Evolutionary conservation across 2,797 vertebrate species (phyloP).

Genomic region (Martes flavigula): DNA sequence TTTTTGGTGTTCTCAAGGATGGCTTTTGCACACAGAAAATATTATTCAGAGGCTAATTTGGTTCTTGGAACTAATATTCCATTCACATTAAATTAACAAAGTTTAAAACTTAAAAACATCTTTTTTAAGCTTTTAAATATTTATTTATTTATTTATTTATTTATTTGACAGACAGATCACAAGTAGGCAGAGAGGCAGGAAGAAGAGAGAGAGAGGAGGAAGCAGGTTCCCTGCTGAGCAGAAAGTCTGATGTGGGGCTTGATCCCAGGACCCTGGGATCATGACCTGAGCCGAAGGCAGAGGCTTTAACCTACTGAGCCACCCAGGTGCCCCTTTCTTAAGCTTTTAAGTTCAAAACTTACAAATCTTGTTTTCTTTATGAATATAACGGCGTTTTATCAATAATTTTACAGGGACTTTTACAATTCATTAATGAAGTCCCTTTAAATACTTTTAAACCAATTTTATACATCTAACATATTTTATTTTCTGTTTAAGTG

Average conservation of each 20-base stretch:
- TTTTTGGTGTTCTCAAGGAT: conserved; percentile 53
- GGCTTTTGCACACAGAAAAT: conserved; percentile 63
- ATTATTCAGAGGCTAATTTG: conserved; percentile 66
- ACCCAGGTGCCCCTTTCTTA: neutral
- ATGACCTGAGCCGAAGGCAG: no score
- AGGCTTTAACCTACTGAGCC: no score
- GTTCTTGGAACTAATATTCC: conserved; percentile 55
- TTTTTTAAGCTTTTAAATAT: no score
- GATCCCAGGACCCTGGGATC: no score
- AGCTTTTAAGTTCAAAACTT: conserved; percentile 46
- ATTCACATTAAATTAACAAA: conserved; percentile 64
- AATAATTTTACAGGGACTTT: conserved; percentile 2
- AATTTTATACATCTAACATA: neutral
- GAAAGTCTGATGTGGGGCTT: no score
- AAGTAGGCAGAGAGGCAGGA: no score
- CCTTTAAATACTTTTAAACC: conserved; percentile 17
- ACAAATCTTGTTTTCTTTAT: conserved; percentile 55
- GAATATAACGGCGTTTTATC: conserved; percentile 36
- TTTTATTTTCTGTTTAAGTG: conserved; percentile 51
- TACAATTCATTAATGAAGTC: neutral
- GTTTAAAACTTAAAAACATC: conserved; percentile 44
- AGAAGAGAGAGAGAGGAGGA: no score
- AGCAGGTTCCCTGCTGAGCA: no score
- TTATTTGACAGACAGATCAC: no score
- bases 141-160: no score